Base-by-base conservation (phyloP, 2,113 vertebrate species). In the Ceyx cyanopectus region DNA sequence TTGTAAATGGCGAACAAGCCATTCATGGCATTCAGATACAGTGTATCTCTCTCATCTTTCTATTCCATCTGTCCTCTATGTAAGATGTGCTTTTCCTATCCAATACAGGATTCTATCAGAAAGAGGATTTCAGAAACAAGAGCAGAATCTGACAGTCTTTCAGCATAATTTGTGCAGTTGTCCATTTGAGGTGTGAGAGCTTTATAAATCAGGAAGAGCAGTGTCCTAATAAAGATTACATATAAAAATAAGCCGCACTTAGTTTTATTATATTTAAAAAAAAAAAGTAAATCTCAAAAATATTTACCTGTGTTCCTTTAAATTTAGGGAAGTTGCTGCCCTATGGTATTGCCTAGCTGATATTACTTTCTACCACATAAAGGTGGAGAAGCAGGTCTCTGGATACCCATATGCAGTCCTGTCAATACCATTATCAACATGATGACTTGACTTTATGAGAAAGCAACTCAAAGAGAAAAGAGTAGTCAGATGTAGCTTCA, bases 321-420 rank as follows among this genome's bases (percentile, higher is more conserved):
- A 81, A 90, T 83, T 85, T 79, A 94, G 78, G 70, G 37, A 65
- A 85, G 46, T 54, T 89, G 62, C 72, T 90, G 73, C 58, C 75
- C 85, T 85, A 46, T 93, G 77, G 76, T 68, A 58, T 51, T 78
- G 67, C 85, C 80, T 81, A 27, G n/a, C 18, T 91, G 23, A 4
- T 57, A 46, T 0, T 40, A 79, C 61, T 91, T 82, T 78, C 37
- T 16, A 95, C 24, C 60, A 87, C 34, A 30, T 10, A 50, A 91
- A 83, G 48, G 50, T 51, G 66, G 32, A 73, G 77, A 54, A 94
- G 61, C 7, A 84, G 65, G 37, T 46, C 65, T 91, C 74, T 81
- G 56, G 57, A 91, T 80, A 37, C 7, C 72, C 68, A 67, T 60
- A 54, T 70, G 77, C 37, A 81, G 57, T 57, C 40, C 87, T 73